Evolutionary conservation across 1,140 invertebrate species (phyloP), one percentile per base, ranked within the genome.

Genomic region (Coelopa frigida): DNA sequence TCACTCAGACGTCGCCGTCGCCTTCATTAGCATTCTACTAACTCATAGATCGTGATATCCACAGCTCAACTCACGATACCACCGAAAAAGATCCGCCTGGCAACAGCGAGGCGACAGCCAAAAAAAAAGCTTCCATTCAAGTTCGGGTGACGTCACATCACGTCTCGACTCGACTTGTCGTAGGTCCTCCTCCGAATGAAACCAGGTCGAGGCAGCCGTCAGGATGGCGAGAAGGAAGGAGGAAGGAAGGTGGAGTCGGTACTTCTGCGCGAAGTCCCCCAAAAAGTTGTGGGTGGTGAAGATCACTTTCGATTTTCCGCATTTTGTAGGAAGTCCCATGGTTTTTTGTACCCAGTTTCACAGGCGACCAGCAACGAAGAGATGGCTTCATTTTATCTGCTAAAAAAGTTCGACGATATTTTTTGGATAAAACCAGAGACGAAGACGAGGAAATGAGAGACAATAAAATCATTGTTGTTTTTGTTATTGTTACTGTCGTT

Each of bases 271-370:
- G 47, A 33, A 46, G 51, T 37, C 31, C 29, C 8, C 8, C 17
- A 38, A 15, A 18, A 35, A 31, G 26, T 39, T 17, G 14, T 27
- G 49, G 29, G 33, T 11, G 22, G 38, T 42, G 35, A 20, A 24
- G 47, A 53, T 63, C 55, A 62, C 59, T 62, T 61, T 62, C 60
- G 58, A 50, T 62, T 63, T 63, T 44, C 6, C 21, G n/a, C 20
- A 35, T 33, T 15, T 35, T 44, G 7, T 32, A 44, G 42, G 42
- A 44, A 44, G 29, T 33, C 43, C 24, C 22, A 44, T 33, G 29
- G 43, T 33, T 21, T 21, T 35, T 35, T 35, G 43, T 44, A 33
- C 26, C 31, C 43, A 35, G 7, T 35, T 36, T 5, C 20, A 31
- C n/a, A 33, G 43, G 31, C 31, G 42, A 27, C 12, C 42, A 44